These are phyloP conservation scores for Typhlichthys subterraneus DNA, from an alignment of 2,797 vertebrate genomes.

Conservation along the genomic window DNA sequence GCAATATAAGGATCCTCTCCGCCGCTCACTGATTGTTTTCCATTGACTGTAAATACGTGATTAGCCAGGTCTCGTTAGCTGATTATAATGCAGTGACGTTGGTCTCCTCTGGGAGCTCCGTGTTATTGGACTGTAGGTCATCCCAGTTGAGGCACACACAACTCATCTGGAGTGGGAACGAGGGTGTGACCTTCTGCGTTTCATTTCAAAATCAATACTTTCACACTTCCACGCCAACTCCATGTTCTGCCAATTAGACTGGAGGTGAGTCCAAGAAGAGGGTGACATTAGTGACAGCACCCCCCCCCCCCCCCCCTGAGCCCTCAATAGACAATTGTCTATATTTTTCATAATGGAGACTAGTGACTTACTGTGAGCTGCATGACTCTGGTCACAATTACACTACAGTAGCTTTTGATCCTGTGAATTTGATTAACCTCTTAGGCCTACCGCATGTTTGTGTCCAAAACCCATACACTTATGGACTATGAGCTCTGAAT, in stretches of 20 bases:
- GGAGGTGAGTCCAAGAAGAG: constrained; percentile 53
- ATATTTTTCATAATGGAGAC: constrained; percentile 20
- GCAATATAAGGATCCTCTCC: constrained; percentile 21
- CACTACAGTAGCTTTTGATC: constrained; percentile 1
- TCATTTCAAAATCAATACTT: constrained; percentile 75
- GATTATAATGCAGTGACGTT: constrained; percentile 38
- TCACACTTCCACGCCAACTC: constrained; percentile 64
- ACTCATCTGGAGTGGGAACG: constrained; percentile 62
- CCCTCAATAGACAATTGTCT: constrained; percentile 1
- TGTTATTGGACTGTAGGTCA: constrained; percentile 48
- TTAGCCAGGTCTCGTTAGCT: constrained; percentile 38
- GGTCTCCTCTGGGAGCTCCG: constrained; percentile 25
- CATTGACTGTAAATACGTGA: constrained; percentile 49
- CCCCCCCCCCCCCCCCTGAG: neutral
- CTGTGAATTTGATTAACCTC: constrained; percentile 8
- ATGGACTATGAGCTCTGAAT: constrained; percentile 25
- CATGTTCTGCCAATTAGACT: constrained; percentile 68
- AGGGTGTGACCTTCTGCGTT: constrained; percentile 70
- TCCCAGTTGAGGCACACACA: constrained; percentile 52
- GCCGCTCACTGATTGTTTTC: constrained; percentile 39
- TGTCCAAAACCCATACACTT: constrained; percentile 6
- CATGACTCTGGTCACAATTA: neutral
- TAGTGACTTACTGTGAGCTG: neutral
- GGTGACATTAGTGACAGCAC: neutral
- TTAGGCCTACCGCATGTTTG: neutral